phyloP scores from a whole-genome alignment of 2,113 vertebrate genomes.

The Smithornis capensis region DNA sequence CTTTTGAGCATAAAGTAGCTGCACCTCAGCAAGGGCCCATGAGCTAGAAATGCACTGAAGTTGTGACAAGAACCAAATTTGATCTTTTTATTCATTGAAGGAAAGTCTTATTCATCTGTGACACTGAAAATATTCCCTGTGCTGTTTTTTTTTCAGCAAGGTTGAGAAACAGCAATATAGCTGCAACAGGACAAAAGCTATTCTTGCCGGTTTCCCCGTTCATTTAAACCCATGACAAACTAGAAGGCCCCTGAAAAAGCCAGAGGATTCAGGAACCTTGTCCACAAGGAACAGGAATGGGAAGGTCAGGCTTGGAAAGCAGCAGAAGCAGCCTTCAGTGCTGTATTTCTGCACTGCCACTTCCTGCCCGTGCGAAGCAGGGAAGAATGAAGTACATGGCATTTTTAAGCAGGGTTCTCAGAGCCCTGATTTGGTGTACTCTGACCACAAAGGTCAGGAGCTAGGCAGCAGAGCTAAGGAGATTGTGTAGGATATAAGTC shows the following conservation, averaged over 20 bases:
- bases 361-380: not conserved
- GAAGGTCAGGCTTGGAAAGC: not conserved
- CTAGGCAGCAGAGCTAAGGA: constrained; percentile 25
- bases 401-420: not conserved
- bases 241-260: not conserved
- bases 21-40: not conserved
- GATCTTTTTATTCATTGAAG: not conserved
- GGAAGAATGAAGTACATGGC: not conserved
- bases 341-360: not conserved
- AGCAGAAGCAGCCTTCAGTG: not conserved
- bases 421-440: accelerated
- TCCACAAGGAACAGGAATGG: not conserved
- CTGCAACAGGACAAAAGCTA: not conserved
- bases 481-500: not conserved
- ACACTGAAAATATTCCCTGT: not conserved
- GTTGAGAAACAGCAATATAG: constrained; percentile 28
- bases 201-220: constrained; percentile 26
- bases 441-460: not conserved
- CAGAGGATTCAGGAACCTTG: not conserved
- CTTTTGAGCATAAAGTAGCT: not conserved
- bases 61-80: not conserved
- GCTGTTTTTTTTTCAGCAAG: not conserved
- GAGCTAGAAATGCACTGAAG: not conserved
- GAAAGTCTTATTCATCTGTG: constrained; percentile 24
- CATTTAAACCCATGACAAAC: not conserved